These are phyloP conservation scores for Tauraco erythrolophus DNA, from an alignment of 2,113 vertebrate species.

Conservation along the genomic window DNA sequence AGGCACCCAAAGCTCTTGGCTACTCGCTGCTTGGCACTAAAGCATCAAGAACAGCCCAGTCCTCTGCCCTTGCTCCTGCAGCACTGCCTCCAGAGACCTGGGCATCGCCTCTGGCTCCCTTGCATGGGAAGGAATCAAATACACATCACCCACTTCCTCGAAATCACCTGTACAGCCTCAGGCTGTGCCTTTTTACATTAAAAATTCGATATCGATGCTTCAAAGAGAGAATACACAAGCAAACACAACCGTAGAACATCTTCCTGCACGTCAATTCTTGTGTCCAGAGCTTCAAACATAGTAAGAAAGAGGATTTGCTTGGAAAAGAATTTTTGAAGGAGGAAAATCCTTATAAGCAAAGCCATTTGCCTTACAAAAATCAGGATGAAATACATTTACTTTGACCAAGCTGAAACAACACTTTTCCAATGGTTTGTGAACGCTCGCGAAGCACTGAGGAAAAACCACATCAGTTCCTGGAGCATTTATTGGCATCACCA, in stretches of 20 bases:
- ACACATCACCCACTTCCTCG: accelerated
- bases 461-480: background rate
- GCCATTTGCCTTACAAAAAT: background rate
- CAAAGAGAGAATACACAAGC: background rate
- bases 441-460: background rate
- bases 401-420: background rate
- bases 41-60: no score
- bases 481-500: background rate
- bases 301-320: background rate
- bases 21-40: no score
- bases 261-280: accelerated
- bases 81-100: background rate
- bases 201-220: background rate
- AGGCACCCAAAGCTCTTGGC: no score
- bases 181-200: background rate
- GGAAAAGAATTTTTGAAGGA: background rate
- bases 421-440: background rate
- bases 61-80: no score
- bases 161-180: background rate
- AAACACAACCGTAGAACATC: background rate
- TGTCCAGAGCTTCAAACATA: background rate
- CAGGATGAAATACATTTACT: background rate
- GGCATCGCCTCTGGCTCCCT: accelerated
- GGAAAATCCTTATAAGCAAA: background rate
- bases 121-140: background rate